Percentiles rank a stretch among this genome's conserved stretches.
phyloP scores from a whole-genome alignment of 2,888 invertebrate species.

The Dolomedes plantarius region DNA sequence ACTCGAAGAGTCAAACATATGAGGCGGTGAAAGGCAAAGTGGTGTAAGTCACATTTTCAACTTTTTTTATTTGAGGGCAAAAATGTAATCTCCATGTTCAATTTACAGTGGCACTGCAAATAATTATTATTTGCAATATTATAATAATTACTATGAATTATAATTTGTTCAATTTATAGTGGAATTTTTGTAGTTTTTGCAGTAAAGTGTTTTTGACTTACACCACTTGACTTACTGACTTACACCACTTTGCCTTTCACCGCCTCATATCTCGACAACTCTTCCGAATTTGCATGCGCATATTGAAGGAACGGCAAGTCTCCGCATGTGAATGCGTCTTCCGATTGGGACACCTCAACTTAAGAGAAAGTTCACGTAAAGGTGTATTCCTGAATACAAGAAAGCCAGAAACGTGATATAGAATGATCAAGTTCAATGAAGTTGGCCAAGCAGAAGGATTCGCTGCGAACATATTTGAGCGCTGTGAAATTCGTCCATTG shows the following conservation, averaged over 20 bases:
- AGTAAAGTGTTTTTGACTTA: too few species aligned
- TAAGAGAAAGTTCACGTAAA: constrained; percentile 23
- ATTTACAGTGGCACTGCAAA: too few species aligned
- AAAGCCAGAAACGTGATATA: constrained; percentile 32
- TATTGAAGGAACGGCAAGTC: constrained; percentile 36
- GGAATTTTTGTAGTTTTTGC: too few species aligned
- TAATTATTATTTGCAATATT: too few species aligned
- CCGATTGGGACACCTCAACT: constrained; percentile 8
- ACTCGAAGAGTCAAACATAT: constrained; percentile 28
- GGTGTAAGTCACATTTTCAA: too few species aligned
- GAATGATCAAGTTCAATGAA: constrained; percentile 22
- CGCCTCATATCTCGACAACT: constrained; percentile 33
- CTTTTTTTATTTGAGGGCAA: too few species aligned
- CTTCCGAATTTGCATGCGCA: constrained; percentile 28
- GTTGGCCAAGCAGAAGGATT: constrained; percentile 32
- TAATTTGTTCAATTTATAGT: too few species aligned
- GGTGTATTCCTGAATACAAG: constrained; percentile 28
- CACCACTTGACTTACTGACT: too few species aligned
- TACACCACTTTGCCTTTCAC: too few species aligned
- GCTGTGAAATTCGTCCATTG: constrained; percentile 27
- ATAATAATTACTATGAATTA: too few species aligned
- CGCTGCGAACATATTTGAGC: constrained; percentile 26
- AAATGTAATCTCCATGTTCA: too few species aligned
- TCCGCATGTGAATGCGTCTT: constrained; percentile 26
- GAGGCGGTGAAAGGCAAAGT: too few species aligned